Percentiles rank a stretch among this genome's conserved stretches.
Conservation (phyloP, 2,888 invertebrate species). For the Piscicola geometra region DNA sequence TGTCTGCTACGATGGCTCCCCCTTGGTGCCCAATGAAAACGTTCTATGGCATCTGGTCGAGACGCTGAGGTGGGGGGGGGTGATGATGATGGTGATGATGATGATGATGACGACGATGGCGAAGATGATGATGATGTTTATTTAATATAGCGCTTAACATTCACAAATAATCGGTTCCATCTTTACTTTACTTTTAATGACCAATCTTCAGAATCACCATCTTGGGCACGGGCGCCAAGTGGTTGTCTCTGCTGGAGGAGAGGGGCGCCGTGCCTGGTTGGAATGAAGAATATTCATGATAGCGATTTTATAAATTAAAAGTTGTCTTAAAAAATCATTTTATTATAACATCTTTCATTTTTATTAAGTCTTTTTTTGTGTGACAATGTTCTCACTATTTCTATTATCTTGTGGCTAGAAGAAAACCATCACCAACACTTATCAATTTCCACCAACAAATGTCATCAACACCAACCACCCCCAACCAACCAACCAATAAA, state of each 20-base stretch:
- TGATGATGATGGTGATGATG: background rate
- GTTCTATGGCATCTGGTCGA: slow-evolving; percentile 59
- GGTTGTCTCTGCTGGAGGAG: slow-evolving; percentile 59
- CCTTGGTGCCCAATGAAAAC: slow-evolving; percentile 57
- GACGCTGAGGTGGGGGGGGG: slow-evolving; percentile 46
- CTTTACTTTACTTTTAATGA: background rate
- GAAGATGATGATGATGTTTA: background rate
- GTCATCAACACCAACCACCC: background rate
- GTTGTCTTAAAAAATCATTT: too few species aligned
- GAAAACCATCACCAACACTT: too few species aligned
- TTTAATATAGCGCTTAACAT: too few species aligned
- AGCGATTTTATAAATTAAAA: too few species aligned
- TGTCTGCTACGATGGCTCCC: slow-evolving; percentile 62
- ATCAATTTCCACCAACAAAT: too few species aligned
- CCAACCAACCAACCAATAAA: background rate
- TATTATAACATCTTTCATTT: too few species aligned
- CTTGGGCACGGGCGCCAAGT: slow-evolving; percentile 61
- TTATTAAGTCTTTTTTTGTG: too few species aligned
- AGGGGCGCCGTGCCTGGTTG: slow-evolving; percentile 55
- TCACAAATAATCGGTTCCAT: too few species aligned
- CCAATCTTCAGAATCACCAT: slow-evolving; percentile 56
- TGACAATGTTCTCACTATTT: too few species aligned
- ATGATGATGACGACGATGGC: background rate
- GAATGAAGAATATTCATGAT: too few species aligned
- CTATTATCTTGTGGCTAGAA: too few species aligned